phyloP scores from a whole-genome alignment of 2,888 invertebrate genomes.

The Apeira syringaria region DNA sequence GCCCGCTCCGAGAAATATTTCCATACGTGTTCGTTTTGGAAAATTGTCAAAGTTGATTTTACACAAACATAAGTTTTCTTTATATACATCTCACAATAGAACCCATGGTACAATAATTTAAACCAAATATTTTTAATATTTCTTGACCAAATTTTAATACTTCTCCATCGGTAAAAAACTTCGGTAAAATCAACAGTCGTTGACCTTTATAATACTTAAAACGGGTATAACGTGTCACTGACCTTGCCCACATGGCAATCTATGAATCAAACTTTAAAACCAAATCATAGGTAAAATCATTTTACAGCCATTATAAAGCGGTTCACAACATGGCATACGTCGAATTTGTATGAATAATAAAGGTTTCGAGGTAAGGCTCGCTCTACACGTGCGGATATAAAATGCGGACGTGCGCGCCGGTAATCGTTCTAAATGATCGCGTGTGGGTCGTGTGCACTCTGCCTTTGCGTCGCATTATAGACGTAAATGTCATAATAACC shows the following conservation, averaged over 20 bases:
- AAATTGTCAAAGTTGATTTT: no score
- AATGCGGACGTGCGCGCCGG: constrained; percentile 26
- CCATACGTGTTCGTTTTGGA: no score
- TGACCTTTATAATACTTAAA: no score
- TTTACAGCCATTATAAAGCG: constrained; percentile 25
- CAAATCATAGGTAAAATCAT: constrained; percentile 14
- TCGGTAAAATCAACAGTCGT: no score
- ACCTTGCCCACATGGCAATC: neutral
- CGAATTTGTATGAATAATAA: constrained; percentile 25
- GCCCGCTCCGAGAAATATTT: no score
- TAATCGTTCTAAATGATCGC: constrained; percentile 31
- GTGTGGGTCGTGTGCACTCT: constrained; percentile 23
- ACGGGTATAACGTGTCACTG: neutral
- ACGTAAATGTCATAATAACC: constrained; percentile 23
- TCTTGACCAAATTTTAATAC: no score
- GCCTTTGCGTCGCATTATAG: constrained; percentile 26
- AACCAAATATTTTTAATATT: no score
- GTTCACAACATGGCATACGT: constrained; percentile 24
- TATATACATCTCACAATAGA: no score
- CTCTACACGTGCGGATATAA: constrained; percentile 22
- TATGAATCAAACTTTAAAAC: constrained; percentile 13
- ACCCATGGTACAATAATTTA: no score
- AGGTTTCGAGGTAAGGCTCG: constrained; percentile 13
- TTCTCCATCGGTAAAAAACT: no score
- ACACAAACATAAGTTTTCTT: no score